Evolutionary conservation across 2,888 invertebrate species (phyloP), one percentile per base, ranked within the genome.

Genomic region (Drosophila dives): DNA sequence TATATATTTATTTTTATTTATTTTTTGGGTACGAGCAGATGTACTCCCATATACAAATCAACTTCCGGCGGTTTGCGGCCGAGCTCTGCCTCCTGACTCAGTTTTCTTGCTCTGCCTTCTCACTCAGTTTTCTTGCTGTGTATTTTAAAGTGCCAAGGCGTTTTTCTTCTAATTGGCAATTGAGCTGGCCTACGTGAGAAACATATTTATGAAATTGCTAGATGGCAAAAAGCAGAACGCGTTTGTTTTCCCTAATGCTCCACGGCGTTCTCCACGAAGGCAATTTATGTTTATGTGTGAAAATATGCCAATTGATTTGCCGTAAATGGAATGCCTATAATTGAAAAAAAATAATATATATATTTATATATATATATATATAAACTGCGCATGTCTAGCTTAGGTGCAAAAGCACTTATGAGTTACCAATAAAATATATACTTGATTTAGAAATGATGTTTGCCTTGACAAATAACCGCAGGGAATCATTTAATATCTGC

Each of bases 131-230:
- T 59, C n/a, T 49, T 26, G 26, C 29, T 29, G 20, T 40, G 29
- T 56, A 77, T 77, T 80, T 80, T 80, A 80, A 79, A 79, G 77
- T 70, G 80, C 68, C 81, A 62, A 54, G 72, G 71, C 81, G 72
- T 78, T 80, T 61, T 72, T 45, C 78, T 91, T 90, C 85, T 91
- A 90, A 90, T 90, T 90, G 91, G 90, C 90, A 89, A 91, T 90
- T 89, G 90, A 89, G 90, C 89, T 85, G 83, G 61, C 42, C 82
- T 83, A 91, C 90, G 90, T 90, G 90, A 71, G 60, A 63, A 51
- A 83, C 86, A 90, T 90, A 83, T 81, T 88, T 86, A 88, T 88
- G 85, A 77, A 80, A 74, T 64, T 67, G 55, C 60, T 29, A 32
- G 60, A 71, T 65, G 68, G 77, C 76, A 71, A 64, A 77, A 59